phyloP scores from a whole-genome alignment of 2,113 vertebrate genomes.

The Nycticebus coucang region DNA sequence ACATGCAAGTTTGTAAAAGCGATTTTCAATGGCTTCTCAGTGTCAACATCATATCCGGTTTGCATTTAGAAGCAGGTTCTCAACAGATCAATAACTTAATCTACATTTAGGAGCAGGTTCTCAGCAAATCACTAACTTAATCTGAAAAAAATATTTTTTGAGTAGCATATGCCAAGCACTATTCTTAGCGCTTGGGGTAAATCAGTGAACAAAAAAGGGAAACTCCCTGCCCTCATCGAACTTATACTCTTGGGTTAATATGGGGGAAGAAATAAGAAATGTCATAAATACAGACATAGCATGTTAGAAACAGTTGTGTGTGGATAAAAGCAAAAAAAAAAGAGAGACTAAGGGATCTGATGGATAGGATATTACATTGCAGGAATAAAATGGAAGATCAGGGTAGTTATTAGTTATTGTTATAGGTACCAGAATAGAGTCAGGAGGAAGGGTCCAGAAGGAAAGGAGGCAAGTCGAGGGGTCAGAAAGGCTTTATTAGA shows the following conservation, averaged over 20 bases:
- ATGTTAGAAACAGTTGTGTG: neutral
- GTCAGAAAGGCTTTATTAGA: no score
- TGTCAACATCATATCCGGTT: neutral
- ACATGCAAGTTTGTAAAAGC: neutral
- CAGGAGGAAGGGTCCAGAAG: no score
- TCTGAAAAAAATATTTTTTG: neutral
- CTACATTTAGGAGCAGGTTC: neutral
- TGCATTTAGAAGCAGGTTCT: neutral
- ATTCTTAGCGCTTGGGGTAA: neutral
- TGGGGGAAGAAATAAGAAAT: neutral
- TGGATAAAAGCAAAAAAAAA: neutral
- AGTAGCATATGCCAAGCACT: neutral
- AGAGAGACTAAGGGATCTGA: no score
- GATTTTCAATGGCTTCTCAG: no score
- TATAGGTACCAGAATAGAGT: no score
- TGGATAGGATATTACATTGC: neutral
- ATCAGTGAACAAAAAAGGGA: neutral
- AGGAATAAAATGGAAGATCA: neutral
- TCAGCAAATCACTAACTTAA: neutral
- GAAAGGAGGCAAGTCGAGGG: no score
- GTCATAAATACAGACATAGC: neutral
- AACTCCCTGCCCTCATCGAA: neutral
- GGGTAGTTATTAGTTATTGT: neutral
- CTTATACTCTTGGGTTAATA: no score
- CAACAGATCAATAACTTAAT: neutral